Evolutionary conservation across 1,140 invertebrate genomes (phyloP).

Genomic region (Chymomyza costata): DNA sequence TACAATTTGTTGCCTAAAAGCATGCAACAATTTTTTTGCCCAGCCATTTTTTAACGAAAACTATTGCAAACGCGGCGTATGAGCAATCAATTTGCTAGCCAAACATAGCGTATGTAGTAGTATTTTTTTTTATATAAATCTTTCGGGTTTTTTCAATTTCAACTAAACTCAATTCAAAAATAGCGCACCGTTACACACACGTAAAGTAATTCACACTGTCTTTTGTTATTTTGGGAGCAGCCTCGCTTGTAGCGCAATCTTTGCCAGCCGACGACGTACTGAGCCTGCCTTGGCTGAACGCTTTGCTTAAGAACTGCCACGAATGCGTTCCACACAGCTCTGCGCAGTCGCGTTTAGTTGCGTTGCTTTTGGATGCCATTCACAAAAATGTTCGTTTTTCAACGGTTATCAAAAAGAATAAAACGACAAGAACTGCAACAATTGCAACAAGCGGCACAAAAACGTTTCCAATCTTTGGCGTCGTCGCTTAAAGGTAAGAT

Average conservation of each 20-base stretch:
- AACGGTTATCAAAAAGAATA: conserved; percentile 36
- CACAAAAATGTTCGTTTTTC: conserved; percentile 53
- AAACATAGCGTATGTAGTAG: conserved; percentile 5
- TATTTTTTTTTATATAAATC: conserved; percentile 21
- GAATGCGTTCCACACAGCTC: conserved; percentile 39
- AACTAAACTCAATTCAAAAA: conserved; percentile 64
- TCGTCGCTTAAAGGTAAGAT: conserved; percentile 31
- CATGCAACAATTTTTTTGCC: conserved; percentile 41
- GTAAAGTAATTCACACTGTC: neutral
- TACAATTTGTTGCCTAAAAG: conserved; percentile 40
- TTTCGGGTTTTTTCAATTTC: conserved; percentile 47
- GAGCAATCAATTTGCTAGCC: conserved; percentile 51
- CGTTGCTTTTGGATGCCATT: conserved; percentile 41
- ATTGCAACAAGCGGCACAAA: conserved; percentile 10
- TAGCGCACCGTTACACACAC: conserved; percentile 20
- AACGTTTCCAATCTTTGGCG: too few relatives aligned
- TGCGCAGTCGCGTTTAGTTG: conserved; percentile 38
- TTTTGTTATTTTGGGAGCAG: conserved; percentile 4
- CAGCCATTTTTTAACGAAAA: conserved; percentile 16
- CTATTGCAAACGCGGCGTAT: conserved; percentile 37
- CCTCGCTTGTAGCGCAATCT: conserved; percentile 31
- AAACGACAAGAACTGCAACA: conserved; percentile 2
- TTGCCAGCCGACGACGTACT: conserved; percentile 56
- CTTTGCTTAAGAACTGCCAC: conserved; percentile 39
- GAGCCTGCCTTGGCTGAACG: conserved; percentile 11